These are phyloP conservation scores for Morphnarchus princeps DNA, from an alignment of 2,113 vertebrate species.

Conservation along the genomic window DNA sequence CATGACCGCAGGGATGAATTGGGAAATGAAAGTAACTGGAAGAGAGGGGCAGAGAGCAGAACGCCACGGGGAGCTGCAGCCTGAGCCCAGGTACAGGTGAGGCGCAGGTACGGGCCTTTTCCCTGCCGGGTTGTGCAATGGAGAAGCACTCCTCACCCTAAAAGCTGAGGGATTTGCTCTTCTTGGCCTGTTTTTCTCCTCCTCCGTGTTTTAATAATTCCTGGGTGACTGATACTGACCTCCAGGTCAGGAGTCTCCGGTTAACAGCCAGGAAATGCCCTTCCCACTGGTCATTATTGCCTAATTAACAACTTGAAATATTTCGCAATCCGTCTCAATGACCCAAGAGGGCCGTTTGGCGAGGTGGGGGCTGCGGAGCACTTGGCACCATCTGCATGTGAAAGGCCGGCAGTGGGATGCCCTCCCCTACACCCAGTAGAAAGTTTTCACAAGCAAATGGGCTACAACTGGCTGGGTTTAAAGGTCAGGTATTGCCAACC, in stretches of 20 bases:
- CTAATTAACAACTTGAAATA: conserved; percentile 19
- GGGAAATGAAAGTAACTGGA: background rate
- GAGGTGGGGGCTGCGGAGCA: background rate
- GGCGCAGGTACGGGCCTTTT: background rate
- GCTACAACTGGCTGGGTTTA: background rate
- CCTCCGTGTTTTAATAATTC: background rate
- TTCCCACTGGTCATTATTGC: conserved; percentile 35
- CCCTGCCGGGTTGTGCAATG: background rate
- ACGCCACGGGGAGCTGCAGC: background rate
- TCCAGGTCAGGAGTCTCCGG: background rate
- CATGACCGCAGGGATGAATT: background rate
- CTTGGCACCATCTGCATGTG: background rate
- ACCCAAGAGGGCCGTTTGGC: background rate
- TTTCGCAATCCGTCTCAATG: background rate
- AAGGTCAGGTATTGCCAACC: background rate
- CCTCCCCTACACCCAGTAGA: background rate
- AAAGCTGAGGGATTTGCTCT: background rate
- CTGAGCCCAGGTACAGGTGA: background rate
- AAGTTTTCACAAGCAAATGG: background rate
- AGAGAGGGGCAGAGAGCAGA: background rate
- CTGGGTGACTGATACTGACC: conserved; percentile 6
- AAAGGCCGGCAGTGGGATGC: background rate
- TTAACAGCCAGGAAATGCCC: conserved; percentile 50
- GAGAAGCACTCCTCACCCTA: background rate
- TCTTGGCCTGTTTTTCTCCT: background rate